phyloP scores from a whole-genome alignment of 1,140 invertebrate genomes.

The Diuraphis noxia region DNA sequence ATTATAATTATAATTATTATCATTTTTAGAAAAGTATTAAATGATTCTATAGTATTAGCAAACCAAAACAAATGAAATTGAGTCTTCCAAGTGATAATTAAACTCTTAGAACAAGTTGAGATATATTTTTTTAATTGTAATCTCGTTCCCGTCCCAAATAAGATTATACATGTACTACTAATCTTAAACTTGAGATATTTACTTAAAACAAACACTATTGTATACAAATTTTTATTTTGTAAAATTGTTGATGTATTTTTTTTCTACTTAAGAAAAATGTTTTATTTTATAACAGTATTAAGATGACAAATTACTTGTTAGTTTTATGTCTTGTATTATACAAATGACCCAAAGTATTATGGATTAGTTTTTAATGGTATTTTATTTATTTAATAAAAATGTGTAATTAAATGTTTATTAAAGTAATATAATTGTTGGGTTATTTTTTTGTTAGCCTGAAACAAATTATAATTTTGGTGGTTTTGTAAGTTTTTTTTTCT shows the following conservation, averaged over 20 bases:
- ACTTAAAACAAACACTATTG: slow-evolving; percentile 45
- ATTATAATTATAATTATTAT: slow-evolving; percentile 27
- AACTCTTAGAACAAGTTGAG: slow-evolving; percentile 44
- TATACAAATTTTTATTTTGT: slow-evolving; percentile 44
- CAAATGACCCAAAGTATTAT: slow-evolving; percentile 53
- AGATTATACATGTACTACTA: slow-evolving; percentile 11
- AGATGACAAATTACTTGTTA: slow-evolving; percentile 46
- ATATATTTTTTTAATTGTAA: slow-evolving; percentile 51
- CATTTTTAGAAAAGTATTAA: slow-evolving; percentile 46
- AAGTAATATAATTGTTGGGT: slow-evolving; percentile 37
- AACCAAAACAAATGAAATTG: slow-evolving; percentile 42
- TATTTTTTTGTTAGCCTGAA: slow-evolving; percentile 37
- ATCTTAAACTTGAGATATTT: slow-evolving; percentile 42
- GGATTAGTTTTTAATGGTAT: slow-evolving; percentile 49
- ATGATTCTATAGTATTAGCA: slow-evolving; percentile 47
- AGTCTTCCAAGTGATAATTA: slow-evolving; percentile 53
- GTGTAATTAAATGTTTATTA: slow-evolving; percentile 31
- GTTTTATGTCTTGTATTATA: slow-evolving; percentile 50
- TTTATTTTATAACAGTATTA: slow-evolving; percentile 52
- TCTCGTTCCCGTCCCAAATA: slow-evolving; percentile 50
- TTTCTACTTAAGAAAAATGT: slow-evolving; percentile 50
- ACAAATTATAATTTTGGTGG: slow-evolving; percentile 42
- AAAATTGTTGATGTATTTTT: slow-evolving; percentile 46
- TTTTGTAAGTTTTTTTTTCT: slow-evolving; percentile 46
- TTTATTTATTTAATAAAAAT: slow-evolving; percentile 38